Base-by-base conservation (phyloP, 2,797 vertebrate species). In the Columba guinea region DNA sequence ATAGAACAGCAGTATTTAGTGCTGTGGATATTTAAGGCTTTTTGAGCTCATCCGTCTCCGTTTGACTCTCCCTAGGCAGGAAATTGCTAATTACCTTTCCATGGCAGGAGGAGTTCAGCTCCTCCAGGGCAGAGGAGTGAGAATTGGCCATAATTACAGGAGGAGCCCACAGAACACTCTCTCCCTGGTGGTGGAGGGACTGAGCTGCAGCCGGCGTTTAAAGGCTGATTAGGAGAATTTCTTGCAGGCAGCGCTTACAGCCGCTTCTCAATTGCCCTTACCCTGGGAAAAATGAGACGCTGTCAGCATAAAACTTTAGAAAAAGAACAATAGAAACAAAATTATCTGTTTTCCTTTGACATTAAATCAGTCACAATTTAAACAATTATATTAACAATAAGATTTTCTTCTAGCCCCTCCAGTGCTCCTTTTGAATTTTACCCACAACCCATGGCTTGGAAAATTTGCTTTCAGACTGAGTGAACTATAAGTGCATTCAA, bases 41-140 rank as follows among this genome's bases (percentile, higher is more conserved):
- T 89, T 87, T 41, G 77, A 93, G 89, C 51, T 92, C 88, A 86
- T 84, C 56, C 1, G 1, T 80, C 90, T 83, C 64, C 28, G 2
- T 80, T 56, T 24, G 35, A 18, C 62, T 84, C 55, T 95, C 62
- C 46, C 67, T 21, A 34, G 62, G 70, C 90, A 95, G 90, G 89
- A 95, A 96, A 94, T 32, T 51, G 77, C 90, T 92, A 93, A 94
- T 93, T 94, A 94, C 89, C 94, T 94, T 88, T 78, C 86, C 80
- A 37, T 64, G 73, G 71, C 49, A 83, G 76, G 79, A 93, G 76
- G 48, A 75, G 60, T 30, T 85, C 71, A 78, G 73, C 90, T 95
- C 46, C 77, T 93, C 70, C 51, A 71, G 74, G 74, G 86, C 84
- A 84, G 86, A 91, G 88, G 79, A 93, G 84, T 58, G 58, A 86